Evolutionary conservation across 2,888 invertebrate species (phyloP).

Genomic region (Creontiades dilutus): DNA sequence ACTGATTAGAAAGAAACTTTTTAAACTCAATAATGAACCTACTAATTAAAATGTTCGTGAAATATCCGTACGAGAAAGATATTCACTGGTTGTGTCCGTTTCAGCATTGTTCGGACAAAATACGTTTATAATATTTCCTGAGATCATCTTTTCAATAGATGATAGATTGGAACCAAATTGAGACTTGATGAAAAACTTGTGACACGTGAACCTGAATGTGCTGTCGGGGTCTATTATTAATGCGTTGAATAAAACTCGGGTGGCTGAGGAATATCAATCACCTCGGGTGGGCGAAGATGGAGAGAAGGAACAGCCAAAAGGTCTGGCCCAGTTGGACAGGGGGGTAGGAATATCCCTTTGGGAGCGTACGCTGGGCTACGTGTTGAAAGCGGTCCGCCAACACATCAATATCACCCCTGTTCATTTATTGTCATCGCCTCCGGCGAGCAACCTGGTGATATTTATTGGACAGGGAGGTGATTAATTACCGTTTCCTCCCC

Average conservation of each 20-base stretch:
- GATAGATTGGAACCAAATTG: not conserved
- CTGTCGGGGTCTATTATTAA: not conserved
- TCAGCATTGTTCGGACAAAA: too few relatives aligned
- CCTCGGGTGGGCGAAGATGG: not conserved
- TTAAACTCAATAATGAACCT: too few relatives aligned
- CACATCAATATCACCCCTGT: slow-evolving; percentile 25
- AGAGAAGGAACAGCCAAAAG: not conserved
- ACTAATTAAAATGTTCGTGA: too few relatives aligned
- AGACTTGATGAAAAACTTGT: not conserved
- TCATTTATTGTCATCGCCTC: not conserved
- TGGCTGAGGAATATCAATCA: not conserved
- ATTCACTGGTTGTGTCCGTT: too few relatives aligned
- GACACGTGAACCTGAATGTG: not conserved
- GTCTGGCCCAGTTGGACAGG: not conserved
- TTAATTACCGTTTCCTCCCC: not conserved
- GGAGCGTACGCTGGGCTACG: slow-evolving; percentile 5
- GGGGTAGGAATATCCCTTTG: not conserved
- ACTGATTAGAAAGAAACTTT: too few relatives aligned
- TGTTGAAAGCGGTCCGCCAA: slow-evolving; percentile 13
- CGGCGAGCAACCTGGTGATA: not conserved
- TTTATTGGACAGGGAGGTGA: not conserved
- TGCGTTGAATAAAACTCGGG: slow-evolving; percentile 19
- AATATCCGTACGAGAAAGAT: too few relatives aligned
- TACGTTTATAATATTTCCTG: too few relatives aligned
- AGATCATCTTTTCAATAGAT: too few relatives aligned